A percentile compares a stretch with the other conserved stretches of the same genome.
phyloP scores from a whole-genome alignment of 2,113 vertebrate genomes.

The Equus quagga region DNA sequence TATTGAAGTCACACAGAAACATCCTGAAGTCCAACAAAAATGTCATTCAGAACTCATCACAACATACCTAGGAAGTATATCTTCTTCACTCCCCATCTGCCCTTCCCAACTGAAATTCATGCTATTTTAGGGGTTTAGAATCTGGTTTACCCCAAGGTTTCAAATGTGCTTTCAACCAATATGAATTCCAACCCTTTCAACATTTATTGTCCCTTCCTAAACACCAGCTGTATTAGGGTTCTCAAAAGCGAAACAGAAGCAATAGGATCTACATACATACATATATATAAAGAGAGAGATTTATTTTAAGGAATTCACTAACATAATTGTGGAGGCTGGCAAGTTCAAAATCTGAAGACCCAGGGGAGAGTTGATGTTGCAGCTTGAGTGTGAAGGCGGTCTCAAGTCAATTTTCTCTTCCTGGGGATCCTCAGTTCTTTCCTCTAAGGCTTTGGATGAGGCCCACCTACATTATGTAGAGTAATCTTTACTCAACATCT shows the following conservation, averaged over 20 bases:
- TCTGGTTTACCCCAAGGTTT: not conserved
- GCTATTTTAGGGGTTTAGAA: not conserved
- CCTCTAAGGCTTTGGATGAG: not conserved
- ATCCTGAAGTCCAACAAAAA: not conserved
- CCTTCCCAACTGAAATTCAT: not conserved
- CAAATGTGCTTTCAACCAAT: not conserved
- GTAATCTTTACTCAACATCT: not conserved
- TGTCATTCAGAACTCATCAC: too few species aligned
- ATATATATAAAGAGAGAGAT: not conserved
- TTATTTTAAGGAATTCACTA: not conserved
- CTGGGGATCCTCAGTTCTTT: not conserved
- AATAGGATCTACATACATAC: not conserved
- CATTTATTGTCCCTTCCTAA: not conserved
- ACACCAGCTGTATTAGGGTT: not conserved
- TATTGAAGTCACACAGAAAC: not conserved
- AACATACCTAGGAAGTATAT: fast-evolving
- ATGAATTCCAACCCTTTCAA: not conserved
- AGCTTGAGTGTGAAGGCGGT: not conserved
- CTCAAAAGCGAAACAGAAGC: not conserved
- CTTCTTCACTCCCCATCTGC: not conserved
- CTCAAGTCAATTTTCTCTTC: not conserved
- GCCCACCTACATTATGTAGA: not conserved
- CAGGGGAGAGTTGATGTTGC: not conserved
- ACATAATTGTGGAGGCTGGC: not conserved
- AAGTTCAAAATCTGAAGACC: not conserved